Percentiles rank a stretch among this genome's conserved stretches.
phyloP scores from a whole-genome alignment of 2,113 vertebrate genomes.

The Neogobius melanostomus region DNA sequence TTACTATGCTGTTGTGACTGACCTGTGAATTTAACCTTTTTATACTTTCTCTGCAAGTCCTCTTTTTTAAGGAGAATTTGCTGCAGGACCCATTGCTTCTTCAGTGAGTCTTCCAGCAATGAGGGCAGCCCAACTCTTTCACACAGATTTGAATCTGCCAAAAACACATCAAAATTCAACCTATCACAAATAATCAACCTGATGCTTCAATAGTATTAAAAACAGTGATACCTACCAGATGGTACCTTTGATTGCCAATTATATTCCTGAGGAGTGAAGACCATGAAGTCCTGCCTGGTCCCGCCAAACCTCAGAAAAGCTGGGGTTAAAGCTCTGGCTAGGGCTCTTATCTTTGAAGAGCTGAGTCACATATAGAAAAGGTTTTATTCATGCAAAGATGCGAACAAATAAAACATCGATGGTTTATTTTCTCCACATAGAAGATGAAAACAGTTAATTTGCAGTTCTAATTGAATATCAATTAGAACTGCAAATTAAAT shows the following conservation, averaged over 20 bases:
- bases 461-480: too few species aligned
- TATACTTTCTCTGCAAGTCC: constrained; percentile 57
- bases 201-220: neutral
- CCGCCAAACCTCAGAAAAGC: constrained; percentile 91
- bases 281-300: constrained; percentile 88
- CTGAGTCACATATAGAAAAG: constrained; percentile 60
- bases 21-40: constrained; percentile 68
- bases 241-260: neutral
- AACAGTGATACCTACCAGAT: constrained; percentile 39
- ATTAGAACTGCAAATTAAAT: too few species aligned
- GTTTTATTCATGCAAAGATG: neutral
- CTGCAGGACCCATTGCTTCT: constrained; percentile 60
- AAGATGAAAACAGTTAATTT: too few species aligned
- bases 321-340: constrained; percentile 83
- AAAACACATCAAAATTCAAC: neutral
- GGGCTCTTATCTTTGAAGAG: constrained; percentile 80
- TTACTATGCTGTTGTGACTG: too few species aligned
- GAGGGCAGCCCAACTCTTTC: constrained; percentile 42
- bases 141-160: constrained; percentile 42
- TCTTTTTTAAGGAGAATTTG: constrained; percentile 53
- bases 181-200: neutral
- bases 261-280: constrained; percentile 80
- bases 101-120: constrained; percentile 65
- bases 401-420: neutral
- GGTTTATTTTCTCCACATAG: too few species aligned